Evolutionary conservation across 2,113 vertebrate species (phyloP).

Genomic region (Neolamprologus kungweensis): DNA sequence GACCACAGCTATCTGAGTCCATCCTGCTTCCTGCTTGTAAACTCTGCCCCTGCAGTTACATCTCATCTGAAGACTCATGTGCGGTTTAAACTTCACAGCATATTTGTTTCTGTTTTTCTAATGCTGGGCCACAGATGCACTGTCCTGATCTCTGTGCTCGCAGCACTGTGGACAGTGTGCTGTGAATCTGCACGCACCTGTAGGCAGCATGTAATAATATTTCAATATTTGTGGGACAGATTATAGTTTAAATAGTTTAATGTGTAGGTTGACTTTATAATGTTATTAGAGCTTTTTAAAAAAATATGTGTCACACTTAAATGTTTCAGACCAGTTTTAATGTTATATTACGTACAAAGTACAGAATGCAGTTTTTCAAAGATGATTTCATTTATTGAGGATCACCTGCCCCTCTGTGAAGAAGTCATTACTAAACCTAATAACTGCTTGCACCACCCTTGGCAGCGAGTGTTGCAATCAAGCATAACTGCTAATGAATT

Average conservation of each 20-base stretch:
- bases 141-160: conserved; percentile 23
- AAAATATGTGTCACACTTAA: neutral
- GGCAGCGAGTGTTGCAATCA: neutral
- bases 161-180: conserved; percentile 29
- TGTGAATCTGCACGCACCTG: conserved; percentile 11
- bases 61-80: neutral
- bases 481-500: neutral
- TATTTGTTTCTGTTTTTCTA: neutral
- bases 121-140: neutral
- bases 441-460: neutral
- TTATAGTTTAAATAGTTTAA: neutral
- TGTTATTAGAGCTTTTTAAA: neutral
- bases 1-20: neutral
- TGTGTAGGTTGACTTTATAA: neutral
- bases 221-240: neutral
- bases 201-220: neutral
- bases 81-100: neutral
- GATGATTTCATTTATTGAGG: neutral
- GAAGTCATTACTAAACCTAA: neutral
- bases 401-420: neutral
- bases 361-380: neutral
- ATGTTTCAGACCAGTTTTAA: neutral
- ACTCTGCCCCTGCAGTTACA: neutral
- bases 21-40: neutral
- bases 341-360: neutral